Conservation (phyloP, 2,113 vertebrate species). For the Machaerirhynchus nigripectus region DNA sequence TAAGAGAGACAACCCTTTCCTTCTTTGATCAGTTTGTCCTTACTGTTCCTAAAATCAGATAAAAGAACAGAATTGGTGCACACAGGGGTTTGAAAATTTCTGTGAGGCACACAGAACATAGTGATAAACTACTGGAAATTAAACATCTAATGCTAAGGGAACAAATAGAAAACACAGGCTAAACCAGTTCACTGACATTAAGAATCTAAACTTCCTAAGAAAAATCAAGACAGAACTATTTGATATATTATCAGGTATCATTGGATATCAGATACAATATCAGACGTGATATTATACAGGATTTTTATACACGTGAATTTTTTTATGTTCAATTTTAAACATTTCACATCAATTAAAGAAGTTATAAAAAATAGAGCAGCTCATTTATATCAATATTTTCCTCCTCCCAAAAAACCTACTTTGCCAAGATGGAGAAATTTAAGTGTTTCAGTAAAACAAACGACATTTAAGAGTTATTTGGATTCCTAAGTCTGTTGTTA, state of each 20-base stretch:
- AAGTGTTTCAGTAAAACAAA: not conserved
- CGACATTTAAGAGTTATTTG: not conserved
- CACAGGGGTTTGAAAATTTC: not conserved
- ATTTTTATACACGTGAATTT: not conserved
- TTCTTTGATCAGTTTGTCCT: not conserved
- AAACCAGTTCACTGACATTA: not conserved
- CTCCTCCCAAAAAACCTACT: rapidly evolving
- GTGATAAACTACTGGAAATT: not conserved
- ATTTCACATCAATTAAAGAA: not conserved
- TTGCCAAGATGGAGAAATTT: not conserved
- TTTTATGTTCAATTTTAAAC: not conserved
- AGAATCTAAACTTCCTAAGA: not conserved
- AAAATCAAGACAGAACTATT: not conserved
- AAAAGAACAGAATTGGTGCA: not conserved
- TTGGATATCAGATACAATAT: not conserved
- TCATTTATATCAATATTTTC: not conserved
- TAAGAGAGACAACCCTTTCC: not conserved
- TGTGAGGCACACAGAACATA: not conserved
- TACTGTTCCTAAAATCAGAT: not conserved
- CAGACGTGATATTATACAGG: not conserved
- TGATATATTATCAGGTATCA: not conserved
- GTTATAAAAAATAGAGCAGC: not conserved
- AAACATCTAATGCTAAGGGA: not conserved
- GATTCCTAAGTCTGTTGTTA: not conserved
- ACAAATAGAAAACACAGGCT: not conserved